phyloP scores from a whole-genome alignment of 1,140 invertebrate genomes.

The Drosophila ercepeae region DNA sequence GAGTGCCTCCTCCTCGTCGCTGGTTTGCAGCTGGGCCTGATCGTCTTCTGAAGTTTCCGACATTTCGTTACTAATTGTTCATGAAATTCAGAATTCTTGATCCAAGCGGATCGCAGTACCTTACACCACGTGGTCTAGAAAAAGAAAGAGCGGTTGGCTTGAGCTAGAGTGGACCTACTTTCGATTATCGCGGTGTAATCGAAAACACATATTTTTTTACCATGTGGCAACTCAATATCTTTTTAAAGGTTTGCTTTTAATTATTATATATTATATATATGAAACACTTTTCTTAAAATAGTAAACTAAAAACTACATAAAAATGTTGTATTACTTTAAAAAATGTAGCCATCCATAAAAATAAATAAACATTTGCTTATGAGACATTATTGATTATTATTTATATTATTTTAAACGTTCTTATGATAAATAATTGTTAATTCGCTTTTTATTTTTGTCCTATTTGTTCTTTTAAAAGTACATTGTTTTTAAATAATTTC shows the following conservation, averaged over 20 bases:
- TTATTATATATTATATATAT: too few species aligned
- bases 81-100: constrained; percentile 5
- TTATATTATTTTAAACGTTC: too few species aligned
- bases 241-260: too few species aligned
- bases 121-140: constrained; percentile 1
- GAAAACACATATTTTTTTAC: not conserved
- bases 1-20: constrained; percentile 55
- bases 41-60: constrained; percentile 82
- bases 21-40: constrained; percentile 48
- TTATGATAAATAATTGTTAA: too few species aligned
- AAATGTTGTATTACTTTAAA: too few species aligned
- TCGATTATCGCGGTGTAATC: not conserved
- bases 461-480: too few species aligned
- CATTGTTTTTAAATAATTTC: not conserved
- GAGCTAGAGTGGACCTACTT: not conserved
- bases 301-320: too few species aligned
- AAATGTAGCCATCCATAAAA: too few species aligned
- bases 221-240: not conserved
- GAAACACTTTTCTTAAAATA: too few species aligned
- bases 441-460: too few species aligned
- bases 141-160: not conserved
- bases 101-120: not conserved
- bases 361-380: too few species aligned
- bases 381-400: too few species aligned
- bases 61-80: constrained; percentile 62